Conservation (phyloP, 2,888 invertebrate species). For the Dorcus hopei region DNA sequence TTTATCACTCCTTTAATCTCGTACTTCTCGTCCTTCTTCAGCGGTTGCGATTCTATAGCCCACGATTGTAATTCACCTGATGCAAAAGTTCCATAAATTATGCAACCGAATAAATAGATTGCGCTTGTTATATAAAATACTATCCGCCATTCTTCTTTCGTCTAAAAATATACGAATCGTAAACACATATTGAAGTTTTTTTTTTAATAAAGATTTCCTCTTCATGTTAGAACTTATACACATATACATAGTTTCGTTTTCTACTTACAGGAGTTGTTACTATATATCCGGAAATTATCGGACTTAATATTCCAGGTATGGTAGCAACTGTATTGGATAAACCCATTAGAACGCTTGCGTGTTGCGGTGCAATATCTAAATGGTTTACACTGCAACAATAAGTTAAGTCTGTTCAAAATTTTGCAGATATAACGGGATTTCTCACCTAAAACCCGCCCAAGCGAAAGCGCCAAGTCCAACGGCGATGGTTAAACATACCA, state of each 20-base stretch:
- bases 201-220: neutral
- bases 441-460: slow-evolving; percentile 86
- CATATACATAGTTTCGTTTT: neutral
- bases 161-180: slow-evolving; percentile 22
- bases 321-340: slow-evolving; percentile 89
- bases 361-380: slow-evolving; percentile 87
- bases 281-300: slow-evolving; percentile 74
- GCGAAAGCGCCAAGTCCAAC: slow-evolving; percentile 90
- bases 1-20: slow-evolving; percentile 12
- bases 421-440: neutral
- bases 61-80: slow-evolving; percentile 82
- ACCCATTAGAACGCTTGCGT: slow-evolving; percentile 90
- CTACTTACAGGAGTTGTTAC: slow-evolving; percentile 62
- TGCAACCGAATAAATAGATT: slow-evolving; percentile 79
- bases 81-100: slow-evolving; percentile 77
- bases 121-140: slow-evolving; percentile 83
- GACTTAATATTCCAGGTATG: slow-evolving; percentile 88
- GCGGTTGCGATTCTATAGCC: slow-evolving; percentile 56
- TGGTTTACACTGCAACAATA: slow-evolving; percentile 66
- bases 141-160: slow-evolving; percentile 67
- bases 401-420: neutral
- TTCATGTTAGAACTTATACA: neutral
- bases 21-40: slow-evolving; percentile 13
- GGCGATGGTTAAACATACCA: slow-evolving; percentile 82
- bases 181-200: neutral